These are phyloP conservation scores for Pangasianodon hypophthalmus DNA, from an alignment of 2,113 vertebrate genomes.

Conservation along the genomic window DNA sequence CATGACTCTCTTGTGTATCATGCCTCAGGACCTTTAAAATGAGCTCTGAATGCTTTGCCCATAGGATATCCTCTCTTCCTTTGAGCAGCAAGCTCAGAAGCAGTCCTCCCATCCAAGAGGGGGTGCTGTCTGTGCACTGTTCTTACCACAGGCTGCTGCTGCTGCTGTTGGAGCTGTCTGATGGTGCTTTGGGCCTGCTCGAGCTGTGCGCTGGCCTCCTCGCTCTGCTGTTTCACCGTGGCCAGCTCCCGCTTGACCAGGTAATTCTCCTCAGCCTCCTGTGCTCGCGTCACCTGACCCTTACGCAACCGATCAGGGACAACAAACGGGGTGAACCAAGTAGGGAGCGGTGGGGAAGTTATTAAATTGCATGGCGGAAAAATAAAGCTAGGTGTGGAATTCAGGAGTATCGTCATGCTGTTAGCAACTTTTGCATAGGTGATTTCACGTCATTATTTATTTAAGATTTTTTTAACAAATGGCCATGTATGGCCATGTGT, in stretches of 20 bases:
- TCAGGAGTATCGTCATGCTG: conserved; percentile 60
- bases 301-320: conserved; percentile 85
- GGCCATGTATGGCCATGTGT: background rate
- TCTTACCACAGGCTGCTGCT: conserved; percentile 85
- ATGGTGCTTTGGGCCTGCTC: conserved; percentile 93
- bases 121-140: conserved; percentile 56
- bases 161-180: conserved; percentile 88
- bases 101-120: conserved; percentile 47
- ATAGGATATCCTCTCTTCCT: background rate
- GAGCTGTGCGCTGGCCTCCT: conserved; percentile 91
- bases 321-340: conserved; percentile 58
- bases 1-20: background rate
- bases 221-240: conserved; percentile 95
- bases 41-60: background rate
- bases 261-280: conserved; percentile 99
- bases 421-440: conserved; percentile 40
- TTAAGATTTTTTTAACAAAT: background rate
- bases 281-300: conserved; percentile 99
- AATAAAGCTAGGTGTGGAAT: conserved; percentile 41
- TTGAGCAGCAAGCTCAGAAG: conserved; percentile 27
- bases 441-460: background rate
- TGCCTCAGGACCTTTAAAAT: conserved; percentile 5
- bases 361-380: conserved; percentile 42
- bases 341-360: conserved; percentile 37
- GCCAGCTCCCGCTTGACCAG: conserved; percentile 98